Evolutionary conservation across 1,140 invertebrate genomes (phyloP).

Genomic region (Babylonia areolata): DNA sequence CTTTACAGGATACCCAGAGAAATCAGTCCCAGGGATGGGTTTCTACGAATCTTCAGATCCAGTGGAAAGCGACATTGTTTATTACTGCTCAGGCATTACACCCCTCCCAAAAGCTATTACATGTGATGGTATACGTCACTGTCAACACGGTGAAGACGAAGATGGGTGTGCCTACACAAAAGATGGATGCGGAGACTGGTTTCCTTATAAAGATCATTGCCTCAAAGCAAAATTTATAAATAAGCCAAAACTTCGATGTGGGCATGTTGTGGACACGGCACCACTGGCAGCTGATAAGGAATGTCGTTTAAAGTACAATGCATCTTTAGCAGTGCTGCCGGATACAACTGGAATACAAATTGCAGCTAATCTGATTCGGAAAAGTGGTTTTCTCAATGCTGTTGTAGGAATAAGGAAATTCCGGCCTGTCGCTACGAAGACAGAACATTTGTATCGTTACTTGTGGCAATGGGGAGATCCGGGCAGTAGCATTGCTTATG

Average conservation of each 20-base stretch:
- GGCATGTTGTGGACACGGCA: neutral
- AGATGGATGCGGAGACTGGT: slow-evolving; percentile 19
- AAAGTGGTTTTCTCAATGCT: slow-evolving; percentile 11
- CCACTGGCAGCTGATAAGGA: neutral
- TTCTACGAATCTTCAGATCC: neutral
- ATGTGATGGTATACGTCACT: slow-evolving; percentile 23
- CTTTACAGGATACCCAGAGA: neutral
- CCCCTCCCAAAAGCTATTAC: neutral
- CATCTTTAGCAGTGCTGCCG: neutral
- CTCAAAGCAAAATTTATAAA: neutral
- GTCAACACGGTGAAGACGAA: slow-evolving; percentile 16
- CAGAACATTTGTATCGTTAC: slow-evolving; percentile 16
- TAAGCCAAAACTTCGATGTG: neutral
- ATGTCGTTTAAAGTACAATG: neutral
- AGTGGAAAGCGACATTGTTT: neutral
- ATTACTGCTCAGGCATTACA: neutral
- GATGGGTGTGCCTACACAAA: neutral
- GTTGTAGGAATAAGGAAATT: neutral
- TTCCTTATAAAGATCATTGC: slow-evolving; percentile 17
- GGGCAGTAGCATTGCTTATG: slow-evolving; percentile 21
- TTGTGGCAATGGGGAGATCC: slow-evolving; percentile 29
- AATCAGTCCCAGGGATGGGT: neutral
- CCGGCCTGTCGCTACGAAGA: neutral
- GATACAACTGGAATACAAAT: slow-evolving; percentile 1
- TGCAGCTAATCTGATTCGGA: neutral